These are phyloP conservation scores for Ploceus nigricollis DNA, from an alignment of 2,113 vertebrate species.

Conservation along the genomic window DNA sequence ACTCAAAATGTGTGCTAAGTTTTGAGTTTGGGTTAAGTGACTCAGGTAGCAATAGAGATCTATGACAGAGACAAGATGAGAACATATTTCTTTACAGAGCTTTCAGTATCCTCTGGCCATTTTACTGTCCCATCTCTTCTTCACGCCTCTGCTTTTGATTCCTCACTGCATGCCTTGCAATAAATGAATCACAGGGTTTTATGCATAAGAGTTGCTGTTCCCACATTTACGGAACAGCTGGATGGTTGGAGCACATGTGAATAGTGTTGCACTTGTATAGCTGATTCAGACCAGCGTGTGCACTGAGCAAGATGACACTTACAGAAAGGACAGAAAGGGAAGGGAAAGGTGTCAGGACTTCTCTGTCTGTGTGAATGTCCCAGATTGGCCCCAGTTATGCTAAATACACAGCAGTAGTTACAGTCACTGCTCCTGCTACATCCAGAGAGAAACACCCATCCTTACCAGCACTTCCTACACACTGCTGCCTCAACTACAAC, in stretches of 20 bases:
- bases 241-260: not conserved
- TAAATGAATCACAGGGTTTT: not conserved
- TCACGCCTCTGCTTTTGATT: not conserved
- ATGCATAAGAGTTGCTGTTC: not conserved
- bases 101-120: not conserved
- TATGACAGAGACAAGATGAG: not conserved
- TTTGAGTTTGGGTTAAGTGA: not conserved
- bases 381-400: not conserved
- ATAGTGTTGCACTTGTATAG: not conserved
- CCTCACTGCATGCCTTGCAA: not conserved
- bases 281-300: not conserved
- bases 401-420: not conserved
- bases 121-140: not conserved
- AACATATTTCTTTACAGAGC: not conserved
- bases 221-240: not conserved
- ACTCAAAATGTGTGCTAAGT: not conserved
- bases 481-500: not conserved
- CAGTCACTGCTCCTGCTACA: not conserved
- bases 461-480: not conserved
- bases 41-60: not conserved
- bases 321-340: not conserved
- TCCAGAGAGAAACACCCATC: not conserved
- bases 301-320: not conserved
- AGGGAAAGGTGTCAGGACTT: not conserved
- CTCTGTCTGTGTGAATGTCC: not conserved